These are phyloP conservation scores for Eupithecia insigniata DNA, from an alignment of 2,888 invertebrate genomes.

Conservation along the genomic window DNA sequence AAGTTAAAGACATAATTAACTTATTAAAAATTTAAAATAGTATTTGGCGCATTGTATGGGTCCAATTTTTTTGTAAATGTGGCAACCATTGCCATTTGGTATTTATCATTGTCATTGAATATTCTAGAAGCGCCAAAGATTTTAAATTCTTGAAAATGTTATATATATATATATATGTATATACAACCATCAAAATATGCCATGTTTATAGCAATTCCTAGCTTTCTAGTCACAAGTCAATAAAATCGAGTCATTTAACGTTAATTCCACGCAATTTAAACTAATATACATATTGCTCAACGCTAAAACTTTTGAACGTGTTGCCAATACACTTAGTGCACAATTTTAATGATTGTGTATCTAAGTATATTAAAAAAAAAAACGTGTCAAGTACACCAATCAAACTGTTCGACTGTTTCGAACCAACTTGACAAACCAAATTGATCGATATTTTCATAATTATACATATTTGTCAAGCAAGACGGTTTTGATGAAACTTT, in stretches of 20 bases:
- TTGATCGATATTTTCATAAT: not conserved
- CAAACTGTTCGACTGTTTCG: not conserved
- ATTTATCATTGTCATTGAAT: not conserved
- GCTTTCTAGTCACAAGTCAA: constrained; percentile 65
- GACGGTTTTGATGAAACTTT: too few relatives aligned
- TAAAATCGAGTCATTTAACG: constrained; percentile 48
- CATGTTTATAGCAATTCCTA: constrained; percentile 46
- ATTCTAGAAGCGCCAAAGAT: constrained; percentile 8
- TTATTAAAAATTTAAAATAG: not conserved
- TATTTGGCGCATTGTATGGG: constrained; percentile 2
- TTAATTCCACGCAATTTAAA: not conserved
- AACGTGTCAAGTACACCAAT: not conserved
- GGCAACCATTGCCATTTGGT: not conserved
- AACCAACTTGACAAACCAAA: too few relatives aligned
- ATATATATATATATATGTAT: too few relatives aligned
- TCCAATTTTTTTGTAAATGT: constrained; percentile 2
- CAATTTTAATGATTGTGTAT: not conserved
- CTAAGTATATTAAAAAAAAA: not conserved
- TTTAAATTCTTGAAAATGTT: not conserved
- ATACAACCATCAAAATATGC: not conserved
- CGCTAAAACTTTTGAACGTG: not conserved
- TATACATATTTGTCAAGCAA: not conserved
- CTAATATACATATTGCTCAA: not conserved
- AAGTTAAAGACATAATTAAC: constrained; percentile 5
- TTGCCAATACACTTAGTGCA: not conserved